phyloP scores from a whole-genome alignment of 2,113 vertebrate genomes.

The Chaenocephalus aceratus region DNA sequence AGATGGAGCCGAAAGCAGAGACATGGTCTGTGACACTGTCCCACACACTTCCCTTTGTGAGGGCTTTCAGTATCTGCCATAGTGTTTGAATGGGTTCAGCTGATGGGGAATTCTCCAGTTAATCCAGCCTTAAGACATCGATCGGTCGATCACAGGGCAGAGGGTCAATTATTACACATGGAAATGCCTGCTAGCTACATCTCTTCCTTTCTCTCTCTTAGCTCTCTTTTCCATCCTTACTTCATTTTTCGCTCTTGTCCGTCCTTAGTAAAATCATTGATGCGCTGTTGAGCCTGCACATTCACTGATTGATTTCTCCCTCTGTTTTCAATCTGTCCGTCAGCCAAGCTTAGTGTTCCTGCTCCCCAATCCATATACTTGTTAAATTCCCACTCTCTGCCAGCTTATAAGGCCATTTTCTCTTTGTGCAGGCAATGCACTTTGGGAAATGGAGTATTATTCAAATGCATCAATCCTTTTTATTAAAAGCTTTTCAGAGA shows the following conservation, averaged over 20 bases:
- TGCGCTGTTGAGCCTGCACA: slow-evolving; percentile 58
- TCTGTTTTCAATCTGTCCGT: slow-evolving; percentile 70
- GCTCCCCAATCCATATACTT: slow-evolving; percentile 51
- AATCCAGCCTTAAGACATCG: slow-evolving; percentile 62
- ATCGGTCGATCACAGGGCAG: slow-evolving; percentile 45
- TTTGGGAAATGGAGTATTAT: slow-evolving; percentile 38
- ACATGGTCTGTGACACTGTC: slow-evolving; percentile 29
- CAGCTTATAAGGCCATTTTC: slow-evolving; percentile 49
- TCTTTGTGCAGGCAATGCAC: slow-evolving; percentile 30
- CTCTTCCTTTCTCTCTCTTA: background rate
- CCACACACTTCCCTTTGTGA: slow-evolving; percentile 45
- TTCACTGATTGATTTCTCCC: slow-evolving; percentile 68
- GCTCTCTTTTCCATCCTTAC: slow-evolving; percentile 8
- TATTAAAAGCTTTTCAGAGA: slow-evolving; percentile 17
- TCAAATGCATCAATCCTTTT: slow-evolving; percentile 38
- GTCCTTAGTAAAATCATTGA: slow-evolving; percentile 61
- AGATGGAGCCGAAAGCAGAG: slow-evolving; percentile 60
- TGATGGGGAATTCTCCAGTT: slow-evolving; percentile 51
- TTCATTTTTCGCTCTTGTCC: slow-evolving; percentile 45
- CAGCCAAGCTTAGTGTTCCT: slow-evolving; percentile 47
- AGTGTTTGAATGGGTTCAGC: slow-evolving; percentile 50
- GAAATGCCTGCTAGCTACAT: slow-evolving; percentile 40
- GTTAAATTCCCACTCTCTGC: slow-evolving; percentile 50
- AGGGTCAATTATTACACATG: slow-evolving; percentile 58
- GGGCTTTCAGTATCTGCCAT: slow-evolving; percentile 39